phyloP scores from a whole-genome alignment of 2,113 vertebrate genomes.

The Callocephalon fimbriatum region DNA sequence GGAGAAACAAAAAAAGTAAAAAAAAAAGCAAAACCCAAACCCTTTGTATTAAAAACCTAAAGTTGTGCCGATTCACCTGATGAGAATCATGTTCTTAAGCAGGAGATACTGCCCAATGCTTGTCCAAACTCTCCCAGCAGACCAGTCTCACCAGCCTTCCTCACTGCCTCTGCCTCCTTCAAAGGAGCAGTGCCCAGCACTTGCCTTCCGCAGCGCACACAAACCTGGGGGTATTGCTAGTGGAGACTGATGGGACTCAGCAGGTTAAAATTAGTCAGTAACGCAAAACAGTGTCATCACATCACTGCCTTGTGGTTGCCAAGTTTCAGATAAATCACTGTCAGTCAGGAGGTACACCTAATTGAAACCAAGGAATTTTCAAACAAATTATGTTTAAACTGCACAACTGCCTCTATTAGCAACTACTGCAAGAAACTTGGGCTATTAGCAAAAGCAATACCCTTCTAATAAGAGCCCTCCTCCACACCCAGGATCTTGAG shows the following conservation, averaged over 20 bases:
- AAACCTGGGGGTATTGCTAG: not conserved
- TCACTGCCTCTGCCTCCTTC: not conserved
- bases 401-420: not conserved
- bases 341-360: not conserved
- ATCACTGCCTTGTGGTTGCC: not conserved
- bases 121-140: not conserved
- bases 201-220: rapidly evolving
- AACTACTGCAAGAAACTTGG: not conserved
- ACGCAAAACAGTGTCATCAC: not conserved
- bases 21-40: not conserved
- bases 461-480: not conserved
- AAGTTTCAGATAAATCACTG: not conserved
- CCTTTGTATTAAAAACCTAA: not conserved
- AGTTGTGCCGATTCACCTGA: not conserved
- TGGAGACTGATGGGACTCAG: not conserved
- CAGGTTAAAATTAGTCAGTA: not conserved
- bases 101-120: not conserved
- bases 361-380: not conserved
- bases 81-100: not conserved
- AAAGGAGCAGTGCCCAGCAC: not conserved
- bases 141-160: not conserved
- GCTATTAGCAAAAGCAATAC: not conserved
- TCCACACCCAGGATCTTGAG: not conserved
- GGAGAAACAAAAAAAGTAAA: not conserved
- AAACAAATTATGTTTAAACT: not conserved